Evolutionary conservation across 2,113 vertebrate genomes (phyloP), one percentile per base, ranked within the genome.

Genomic region (Xiphophorus hellerii): DNA sequence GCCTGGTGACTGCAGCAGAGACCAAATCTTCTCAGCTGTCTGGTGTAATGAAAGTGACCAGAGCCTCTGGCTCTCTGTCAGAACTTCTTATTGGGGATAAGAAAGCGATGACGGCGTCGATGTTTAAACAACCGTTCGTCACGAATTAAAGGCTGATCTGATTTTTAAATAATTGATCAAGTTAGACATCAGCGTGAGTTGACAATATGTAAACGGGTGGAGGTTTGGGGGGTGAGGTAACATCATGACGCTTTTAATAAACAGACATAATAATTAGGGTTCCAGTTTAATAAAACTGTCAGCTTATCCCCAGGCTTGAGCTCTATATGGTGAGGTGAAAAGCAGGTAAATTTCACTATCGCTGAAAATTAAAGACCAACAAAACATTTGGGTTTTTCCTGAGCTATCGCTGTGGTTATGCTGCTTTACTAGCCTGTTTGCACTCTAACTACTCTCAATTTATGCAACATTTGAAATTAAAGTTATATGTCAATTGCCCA

Each of bases 1-100:
- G 88, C 85, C 83, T 80, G 75, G 89, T 75, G 81, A 87, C 84
- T 83, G 80, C 84, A 82, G 81, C 84, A 85, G 76, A 81, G 83
- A 85, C 80, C 84, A 88, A 84, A 90, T 86, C 78, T 85, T 80
- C 74, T 84, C 71, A 76, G 85, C 80, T 76, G 81, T 89, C 87
- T 76, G 62, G 71, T 80, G 82, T 78, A 77, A 84, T 85, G 85
- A 86, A 83, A 87, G 76, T 82, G 71, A 88, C 80, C 86, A 84
- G 76, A 69, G 44, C 74, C 71, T 72, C 15, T 51, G 75, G 78
- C 78, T 65, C 63, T 60, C 60, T 48, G 76, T 82, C 74, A 77
- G 73, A 42, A 62, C 77, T 74, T 84, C 81, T 73, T 73, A 48
- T 35, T 39, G 54, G 58, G 64, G 71, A 63, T 72, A 31, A 65